These are phyloP conservation scores for Folsomia manolachei DNA, from an alignment of 2,888 invertebrate species.

Conservation along the genomic window DNA sequence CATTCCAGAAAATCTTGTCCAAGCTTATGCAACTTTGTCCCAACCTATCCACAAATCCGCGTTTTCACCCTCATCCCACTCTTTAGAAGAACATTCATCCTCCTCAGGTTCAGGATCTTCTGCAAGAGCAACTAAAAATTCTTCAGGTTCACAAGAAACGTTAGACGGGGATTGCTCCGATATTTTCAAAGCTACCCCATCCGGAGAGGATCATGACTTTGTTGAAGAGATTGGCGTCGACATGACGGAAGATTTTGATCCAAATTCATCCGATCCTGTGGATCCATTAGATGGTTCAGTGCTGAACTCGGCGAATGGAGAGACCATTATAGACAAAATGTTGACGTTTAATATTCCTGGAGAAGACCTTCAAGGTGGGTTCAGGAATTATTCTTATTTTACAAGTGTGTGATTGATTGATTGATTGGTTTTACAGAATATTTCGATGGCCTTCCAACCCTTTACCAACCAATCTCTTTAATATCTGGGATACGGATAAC, in stretches of 20 bases:
- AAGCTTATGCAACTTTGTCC: neutral
- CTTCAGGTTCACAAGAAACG: neutral
- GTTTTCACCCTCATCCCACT: neutral
- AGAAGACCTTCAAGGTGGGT: too few species aligned
- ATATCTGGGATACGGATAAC: slow-evolving; percentile 5
- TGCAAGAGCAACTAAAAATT: neutral
- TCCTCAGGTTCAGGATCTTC: neutral
- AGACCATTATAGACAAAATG: slow-evolving; percentile 6
- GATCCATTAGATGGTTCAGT: too few species aligned
- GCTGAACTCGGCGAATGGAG: neutral
- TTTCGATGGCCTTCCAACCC: slow-evolving; percentile 19
- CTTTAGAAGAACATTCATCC: neutral
- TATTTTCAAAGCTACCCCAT: neutral
- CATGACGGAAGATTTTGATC: slow-evolving; percentile 29
- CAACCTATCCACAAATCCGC: too few species aligned
- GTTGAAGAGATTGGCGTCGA: slow-evolving; percentile 43
- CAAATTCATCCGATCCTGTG: neutral
- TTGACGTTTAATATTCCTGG: neutral
- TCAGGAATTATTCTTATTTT: neutral
- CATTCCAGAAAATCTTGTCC: slow-evolving; percentile 37
- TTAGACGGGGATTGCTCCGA: neutral
- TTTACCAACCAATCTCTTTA: slow-evolving; percentile 24
- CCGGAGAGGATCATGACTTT: neutral
- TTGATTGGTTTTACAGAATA: too few species aligned
- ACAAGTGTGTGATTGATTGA: neutral